phyloP scores from a whole-genome alignment of 2,797 vertebrate genomes.

The Gorsachius magnificus region DNA sequence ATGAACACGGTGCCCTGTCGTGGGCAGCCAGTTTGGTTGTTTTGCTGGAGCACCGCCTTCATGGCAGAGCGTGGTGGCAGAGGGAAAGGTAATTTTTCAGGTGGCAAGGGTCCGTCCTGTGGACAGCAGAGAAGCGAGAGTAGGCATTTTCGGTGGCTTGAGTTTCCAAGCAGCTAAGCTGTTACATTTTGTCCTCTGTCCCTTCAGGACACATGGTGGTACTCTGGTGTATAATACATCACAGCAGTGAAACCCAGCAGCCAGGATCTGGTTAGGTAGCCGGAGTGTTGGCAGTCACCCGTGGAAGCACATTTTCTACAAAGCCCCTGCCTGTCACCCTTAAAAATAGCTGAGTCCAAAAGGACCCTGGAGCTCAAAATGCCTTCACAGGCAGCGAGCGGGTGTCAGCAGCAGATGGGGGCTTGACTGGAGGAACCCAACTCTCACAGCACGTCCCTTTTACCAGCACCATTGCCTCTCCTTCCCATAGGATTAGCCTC shows the following conservation, averaged over 20 bases:
- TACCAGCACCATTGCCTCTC: not conserved
- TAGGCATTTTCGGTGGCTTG: not conserved
- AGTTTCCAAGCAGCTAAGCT: not conserved
- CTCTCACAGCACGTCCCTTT: not conserved
- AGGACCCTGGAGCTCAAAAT: not conserved
- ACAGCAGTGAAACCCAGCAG: not conserved
- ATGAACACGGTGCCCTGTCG: not conserved
- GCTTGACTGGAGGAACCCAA: not conserved
- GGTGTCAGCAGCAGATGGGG: constrained; percentile 6
- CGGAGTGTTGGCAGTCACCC: not conserved
- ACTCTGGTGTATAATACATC: not conserved
- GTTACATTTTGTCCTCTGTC: not conserved
- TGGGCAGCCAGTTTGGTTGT: not conserved
- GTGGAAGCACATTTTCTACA: not conserved
- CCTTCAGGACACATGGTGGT: accelerated
- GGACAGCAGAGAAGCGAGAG: not conserved
- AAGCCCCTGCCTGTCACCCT: not conserved
- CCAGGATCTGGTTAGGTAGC: not conserved
- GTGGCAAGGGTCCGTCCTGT: not conserved
- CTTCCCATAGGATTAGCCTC: not conserved
- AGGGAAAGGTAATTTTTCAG: not conserved
- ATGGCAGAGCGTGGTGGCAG: not conserved
- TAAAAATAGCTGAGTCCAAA: not conserved
- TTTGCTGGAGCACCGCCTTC: not conserved
- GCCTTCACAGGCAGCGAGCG: not conserved